These are phyloP conservation scores for Strix uralensis DNA, from an alignment of 2,113 vertebrate species.

Conservation along the genomic window DNA sequence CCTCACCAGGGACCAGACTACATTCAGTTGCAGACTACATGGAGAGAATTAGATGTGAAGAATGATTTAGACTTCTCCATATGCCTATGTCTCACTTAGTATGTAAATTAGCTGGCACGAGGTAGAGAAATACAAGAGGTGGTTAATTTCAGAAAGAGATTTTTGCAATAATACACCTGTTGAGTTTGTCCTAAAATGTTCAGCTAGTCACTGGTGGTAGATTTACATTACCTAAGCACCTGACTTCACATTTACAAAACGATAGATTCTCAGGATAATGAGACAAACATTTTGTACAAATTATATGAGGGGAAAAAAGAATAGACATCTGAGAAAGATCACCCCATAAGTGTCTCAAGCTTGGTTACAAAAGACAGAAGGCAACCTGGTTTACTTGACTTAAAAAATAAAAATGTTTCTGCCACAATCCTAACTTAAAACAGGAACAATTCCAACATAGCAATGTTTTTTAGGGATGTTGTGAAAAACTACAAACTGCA, in stretches of 20 bases:
- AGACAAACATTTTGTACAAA: not conserved
- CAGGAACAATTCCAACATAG: not conserved
- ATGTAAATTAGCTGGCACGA: rapidly evolving
- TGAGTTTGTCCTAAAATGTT: not conserved
- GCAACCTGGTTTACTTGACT: not conserved
- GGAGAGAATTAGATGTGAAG: not conserved
- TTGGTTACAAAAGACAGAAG: not conserved
- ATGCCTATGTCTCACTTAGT: not conserved
- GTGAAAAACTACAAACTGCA: not conserved
- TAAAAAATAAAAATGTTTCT: not conserved
- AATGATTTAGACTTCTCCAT: not conserved
- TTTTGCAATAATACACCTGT: not conserved
- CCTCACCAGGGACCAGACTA: not conserved
- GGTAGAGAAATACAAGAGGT: not conserved
- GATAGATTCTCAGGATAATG: not conserved
- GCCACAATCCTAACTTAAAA: not conserved
- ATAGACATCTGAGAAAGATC: not conserved
- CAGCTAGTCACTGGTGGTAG: not conserved
- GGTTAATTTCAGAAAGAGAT: not conserved
- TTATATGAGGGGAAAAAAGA: not conserved
- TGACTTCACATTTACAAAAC: not conserved
- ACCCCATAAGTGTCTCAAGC: not conserved
- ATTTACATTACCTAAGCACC: not conserved
- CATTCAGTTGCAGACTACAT: not conserved
- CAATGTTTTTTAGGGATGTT: not conserved